phyloP scores from a whole-genome alignment of 2,888 invertebrate species.

The Baronia brevicornis region DNA sequence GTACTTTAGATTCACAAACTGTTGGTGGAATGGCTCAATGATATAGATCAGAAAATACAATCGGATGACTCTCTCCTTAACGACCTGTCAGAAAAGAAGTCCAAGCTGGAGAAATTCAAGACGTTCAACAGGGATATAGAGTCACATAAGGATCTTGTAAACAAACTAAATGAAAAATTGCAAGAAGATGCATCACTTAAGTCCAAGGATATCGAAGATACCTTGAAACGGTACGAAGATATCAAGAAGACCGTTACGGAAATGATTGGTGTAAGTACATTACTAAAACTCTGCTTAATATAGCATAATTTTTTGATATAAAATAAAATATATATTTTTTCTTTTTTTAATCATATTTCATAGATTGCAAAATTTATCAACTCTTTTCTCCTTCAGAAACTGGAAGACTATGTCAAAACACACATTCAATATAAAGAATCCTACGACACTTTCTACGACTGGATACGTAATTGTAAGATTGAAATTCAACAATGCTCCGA shows the following conservation, averaged over 20 bases:
- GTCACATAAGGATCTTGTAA: conserved; percentile 85
- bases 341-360: not conserved
- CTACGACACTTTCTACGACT: conserved; percentile 88
- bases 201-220: conserved; percentile 80
- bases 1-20: conserved; percentile 81
- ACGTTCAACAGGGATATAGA: conserved; percentile 88
- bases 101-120: conserved; percentile 90
- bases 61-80: conserved; percentile 83
- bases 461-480: conserved; percentile 87
- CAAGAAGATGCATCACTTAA: conserved; percentile 81
- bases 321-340: not conserved
- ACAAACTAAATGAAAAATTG: conserved; percentile 84
- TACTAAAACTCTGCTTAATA: not conserved
- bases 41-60: conserved; percentile 88
- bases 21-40: conserved; percentile 90
- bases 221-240: conserved; percentile 81
- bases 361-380: conserved; percentile 3
- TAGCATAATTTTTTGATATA: no score
- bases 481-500: conserved; percentile 90
- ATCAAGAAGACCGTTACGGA: conserved; percentile 80
- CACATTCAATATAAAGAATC: conserved; percentile 92
- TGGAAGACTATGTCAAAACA: conserved; percentile 88
- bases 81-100: conserved; percentile 93
- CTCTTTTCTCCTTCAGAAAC: conserved; percentile 67
- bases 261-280: conserved; percentile 76